Evolutionary conservation across 53 echinoderm and acorn worm species (phyloP).

Genomic region (Hippasteria phrygiana): DNA sequence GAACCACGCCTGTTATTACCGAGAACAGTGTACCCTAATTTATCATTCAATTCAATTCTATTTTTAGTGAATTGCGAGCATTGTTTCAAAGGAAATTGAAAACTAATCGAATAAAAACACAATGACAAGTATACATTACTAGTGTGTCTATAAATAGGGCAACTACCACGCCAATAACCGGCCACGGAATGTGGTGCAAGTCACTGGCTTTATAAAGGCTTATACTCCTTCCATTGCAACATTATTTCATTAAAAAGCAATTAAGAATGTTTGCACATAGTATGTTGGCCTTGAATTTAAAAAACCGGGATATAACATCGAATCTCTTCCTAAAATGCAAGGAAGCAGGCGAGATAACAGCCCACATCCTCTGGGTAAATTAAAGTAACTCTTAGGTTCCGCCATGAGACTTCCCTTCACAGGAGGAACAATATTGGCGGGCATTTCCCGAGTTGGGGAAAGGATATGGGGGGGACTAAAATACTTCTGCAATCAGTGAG

Average conservation of each 20-base stretch:
- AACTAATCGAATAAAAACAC: no score
- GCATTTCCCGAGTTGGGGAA: neutral
- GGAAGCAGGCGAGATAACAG: neutral
- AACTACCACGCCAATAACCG: no score
- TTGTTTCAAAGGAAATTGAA: no score
- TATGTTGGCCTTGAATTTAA: neutral
- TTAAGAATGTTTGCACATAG: neutral
- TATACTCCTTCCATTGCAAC: no score
- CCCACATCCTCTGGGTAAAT: slow-evolving; percentile 25
- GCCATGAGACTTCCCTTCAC: neutral
- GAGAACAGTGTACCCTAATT: no score
- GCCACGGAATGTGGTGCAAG: no score
- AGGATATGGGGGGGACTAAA: neutral
- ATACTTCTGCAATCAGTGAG: neutral
- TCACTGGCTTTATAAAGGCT: no score
- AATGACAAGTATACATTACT: no score
- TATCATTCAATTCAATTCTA: no score
- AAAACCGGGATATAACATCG: neutral
- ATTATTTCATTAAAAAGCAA: neutral
- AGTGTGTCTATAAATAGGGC: no score
- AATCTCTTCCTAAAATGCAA: neutral
- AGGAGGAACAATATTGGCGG: neutral
- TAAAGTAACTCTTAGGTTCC: neutral
- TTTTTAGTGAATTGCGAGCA: no score
- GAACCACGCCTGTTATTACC: no score